Evolutionary conservation across 2,888 invertebrate species (phyloP).

Genomic region (Ochropleura plecta): DNA sequence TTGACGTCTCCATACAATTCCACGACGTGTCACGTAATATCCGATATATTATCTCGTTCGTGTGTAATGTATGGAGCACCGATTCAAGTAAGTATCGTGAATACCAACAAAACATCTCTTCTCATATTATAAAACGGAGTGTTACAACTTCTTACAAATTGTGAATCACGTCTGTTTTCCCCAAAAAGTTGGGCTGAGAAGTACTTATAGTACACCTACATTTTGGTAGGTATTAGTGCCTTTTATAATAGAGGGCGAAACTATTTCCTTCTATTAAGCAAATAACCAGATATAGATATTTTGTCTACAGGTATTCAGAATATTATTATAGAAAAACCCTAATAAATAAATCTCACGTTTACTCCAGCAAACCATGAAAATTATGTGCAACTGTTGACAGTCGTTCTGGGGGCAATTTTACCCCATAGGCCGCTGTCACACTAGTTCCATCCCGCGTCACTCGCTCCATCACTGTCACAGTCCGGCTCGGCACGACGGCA

Average conservation of each 20-base stretch:
- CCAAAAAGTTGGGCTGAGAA: background rate
- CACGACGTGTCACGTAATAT: conserved; percentile 13
- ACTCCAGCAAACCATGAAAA: background rate
- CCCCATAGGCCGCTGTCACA: conserved; percentile 12
- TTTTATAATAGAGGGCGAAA: background rate
- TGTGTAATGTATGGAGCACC: conserved; percentile 7
- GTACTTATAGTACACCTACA: background rate
- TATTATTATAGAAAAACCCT: background rate
- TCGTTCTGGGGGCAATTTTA: conserved; percentile 3
- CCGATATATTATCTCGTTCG: conserved; percentile 5
- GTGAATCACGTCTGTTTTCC: background rate
- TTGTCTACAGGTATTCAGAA: background rate
- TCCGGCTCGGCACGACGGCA: conserved; percentile 44
- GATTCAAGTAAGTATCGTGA: background rate
- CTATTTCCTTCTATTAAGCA: background rate
- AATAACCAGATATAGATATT: too few relatives aligned
- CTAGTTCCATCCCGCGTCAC: conserved; percentile 47
- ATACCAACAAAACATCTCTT: background rate
- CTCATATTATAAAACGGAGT: background rate
- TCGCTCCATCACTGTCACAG: conserved; percentile 71
- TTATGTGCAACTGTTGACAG: conserved; percentile 2
- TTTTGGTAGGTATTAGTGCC: background rate
- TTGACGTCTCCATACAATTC: conserved; percentile 22
- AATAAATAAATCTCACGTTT: background rate
- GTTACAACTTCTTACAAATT: background rate